Evolutionary conservation across 2,797 vertebrate genomes (phyloP), one percentile per base, ranked within the genome.

Genomic region (Propithecus deckenii): DNA sequence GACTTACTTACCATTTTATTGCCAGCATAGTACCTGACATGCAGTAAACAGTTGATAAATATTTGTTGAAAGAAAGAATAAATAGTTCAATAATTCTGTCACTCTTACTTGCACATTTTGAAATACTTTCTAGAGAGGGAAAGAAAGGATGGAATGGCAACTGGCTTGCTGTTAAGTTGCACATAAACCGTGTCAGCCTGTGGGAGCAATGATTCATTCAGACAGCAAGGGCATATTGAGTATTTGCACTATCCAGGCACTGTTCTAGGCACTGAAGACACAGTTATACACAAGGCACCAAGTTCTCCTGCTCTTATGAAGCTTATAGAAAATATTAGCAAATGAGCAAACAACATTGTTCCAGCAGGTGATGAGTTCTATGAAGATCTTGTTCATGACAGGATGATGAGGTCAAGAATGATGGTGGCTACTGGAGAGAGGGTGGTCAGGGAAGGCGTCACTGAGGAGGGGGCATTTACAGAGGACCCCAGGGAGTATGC

Each of bases 51-150:
- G 55, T 57, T 63, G 92, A 55, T 86, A 94, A 74, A 48, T 80
- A 71, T 81, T 95, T 41, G 41, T 41, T 72, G 78, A 91, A 89
- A 96, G 87, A 69, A 89, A 65, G 38, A 90, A 91, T 67, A 52
- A 85, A 55, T 65, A 32, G 35, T 76, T 92, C 2, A 1, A 86
- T 86, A 88, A 91, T 88, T 67, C 91, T 91, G 65, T 84, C 67
- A 83, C 25, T 95, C 25, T 93, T 76, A 67, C 17, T 69, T 35
- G 84, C 81, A 86, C 7, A 74, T 69, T 91, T 79, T 91, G 72
- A 86, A 94, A 90, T 91, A 23, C 32, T 86, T 87, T 79, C 72
- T 83, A 75, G 80, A 96, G 78, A 52, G 67, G 59, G 41, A 84
- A 87, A 67, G 50, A 43, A 67, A 65, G 30, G 20, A 23, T 38